Conservation (phyloP, 2,113 vertebrate genomes). For the Piprites chloris region DNA sequence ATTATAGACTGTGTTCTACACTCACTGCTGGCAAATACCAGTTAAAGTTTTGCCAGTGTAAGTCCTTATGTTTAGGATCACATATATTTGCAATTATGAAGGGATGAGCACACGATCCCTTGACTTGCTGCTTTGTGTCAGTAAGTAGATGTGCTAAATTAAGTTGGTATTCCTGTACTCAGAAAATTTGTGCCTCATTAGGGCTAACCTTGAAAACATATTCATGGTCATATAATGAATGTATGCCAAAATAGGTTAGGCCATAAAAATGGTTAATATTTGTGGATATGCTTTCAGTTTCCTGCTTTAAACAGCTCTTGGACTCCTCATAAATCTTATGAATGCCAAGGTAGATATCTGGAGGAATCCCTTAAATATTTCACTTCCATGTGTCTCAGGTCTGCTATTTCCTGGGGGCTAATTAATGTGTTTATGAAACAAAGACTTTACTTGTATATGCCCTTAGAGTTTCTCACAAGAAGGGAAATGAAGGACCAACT, state of each 20-base stretch:
- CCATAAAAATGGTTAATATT: not conserved
- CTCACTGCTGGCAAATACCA: not conserved
- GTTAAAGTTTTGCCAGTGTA: not conserved
- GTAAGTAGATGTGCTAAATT: not conserved
- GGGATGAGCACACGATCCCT: not conserved
- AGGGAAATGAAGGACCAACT: not conserved
- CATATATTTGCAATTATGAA: not conserved
- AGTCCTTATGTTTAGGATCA: not conserved
- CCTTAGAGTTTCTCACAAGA: not conserved
- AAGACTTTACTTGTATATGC: not conserved
- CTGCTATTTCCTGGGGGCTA: not conserved
- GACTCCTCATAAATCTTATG: not conserved
- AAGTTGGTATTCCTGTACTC: not conserved
- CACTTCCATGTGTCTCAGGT: not conserved
- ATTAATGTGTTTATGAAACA: not conserved
- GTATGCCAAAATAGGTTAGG: not conserved
- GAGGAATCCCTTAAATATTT: not conserved
- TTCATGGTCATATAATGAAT: not conserved
- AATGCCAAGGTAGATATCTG: not conserved
- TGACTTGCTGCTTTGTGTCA: not conserved
- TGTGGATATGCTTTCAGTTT: not conserved
- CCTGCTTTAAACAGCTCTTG: not conserved
- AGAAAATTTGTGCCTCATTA: not conserved
- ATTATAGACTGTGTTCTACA: not conserved
- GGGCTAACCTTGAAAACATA: not conserved